Base-by-base conservation (phyloP, 2,888 invertebrate species). In the Mythimna pallens region DNA sequence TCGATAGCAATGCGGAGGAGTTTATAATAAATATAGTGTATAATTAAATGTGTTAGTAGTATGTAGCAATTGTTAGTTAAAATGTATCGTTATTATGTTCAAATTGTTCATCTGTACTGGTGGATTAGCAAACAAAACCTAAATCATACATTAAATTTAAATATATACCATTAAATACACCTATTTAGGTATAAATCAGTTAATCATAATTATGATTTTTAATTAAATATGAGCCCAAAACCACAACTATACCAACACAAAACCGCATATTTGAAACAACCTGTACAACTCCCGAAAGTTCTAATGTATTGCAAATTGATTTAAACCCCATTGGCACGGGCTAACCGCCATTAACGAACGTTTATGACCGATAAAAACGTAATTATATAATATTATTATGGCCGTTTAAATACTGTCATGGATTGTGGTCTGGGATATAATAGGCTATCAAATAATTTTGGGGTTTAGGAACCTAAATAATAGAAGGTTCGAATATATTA, bases 301-400 rank as follows among this genome's bases (percentile, higher is more conserved):
- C 55, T 69, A 83, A 83, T 69, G 73, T 70, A 40, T 71, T 65
- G 65, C 84, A 83, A 83, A 84, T 84, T 84, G 81, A 84, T 84
- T 84, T 75, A 79, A 86, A 70, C 77, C 66, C 83, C 83, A 83
- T 83, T 83, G 55, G 62, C 66, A 40, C 5, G 40, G 57, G 70
- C 77, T 66, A 43, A 34, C 25, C 52, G 59, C 69, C 69, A 63
- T 84, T 84, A 83, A 20, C 70, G 57, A 50, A 34, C 71, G 62
- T 80, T 83, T 78, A 86, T 73, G 61, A 65, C 43, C 84, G 57
- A 83, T 81, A 84, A 83, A 86, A 84, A 64, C 55, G 78, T 67
- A 84, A 84, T 86, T 84, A 86, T 80, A 78, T 86, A 67, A 66
- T 81, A 83, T 66, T 69, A 76, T 77, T 68, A 83, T 36, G 22